phyloP scores from a whole-genome alignment of 2,888 invertebrate genomes.

The Alcis repandata region DNA sequence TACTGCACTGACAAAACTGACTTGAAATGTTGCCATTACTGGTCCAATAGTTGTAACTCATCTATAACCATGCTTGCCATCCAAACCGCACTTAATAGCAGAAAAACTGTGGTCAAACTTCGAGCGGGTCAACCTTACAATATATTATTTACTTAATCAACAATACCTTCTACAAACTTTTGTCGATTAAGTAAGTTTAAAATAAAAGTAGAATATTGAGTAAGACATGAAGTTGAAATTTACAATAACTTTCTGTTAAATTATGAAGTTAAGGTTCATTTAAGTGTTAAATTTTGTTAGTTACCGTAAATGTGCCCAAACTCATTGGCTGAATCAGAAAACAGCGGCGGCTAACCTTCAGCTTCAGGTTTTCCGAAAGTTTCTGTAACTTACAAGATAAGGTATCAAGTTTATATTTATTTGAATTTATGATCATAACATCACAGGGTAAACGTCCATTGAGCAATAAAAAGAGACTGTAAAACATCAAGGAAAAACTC shows the following conservation, averaged over 20 bases:
- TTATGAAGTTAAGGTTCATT: no score
- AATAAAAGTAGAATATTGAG: no score
- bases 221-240: no score
- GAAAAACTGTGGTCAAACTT: neutral
- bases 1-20: slow-evolving; percentile 45
- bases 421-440: slow-evolving; percentile 30
- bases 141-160: no score
- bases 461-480: slow-evolving; percentile 37
- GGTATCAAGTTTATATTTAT: slow-evolving; percentile 28
- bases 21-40: slow-evolving; percentile 37
- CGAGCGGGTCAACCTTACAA: no score
- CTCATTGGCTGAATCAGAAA: neutral
- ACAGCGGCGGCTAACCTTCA: slow-evolving; percentile 2
- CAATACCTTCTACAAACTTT: no score
- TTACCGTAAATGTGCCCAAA: no score
- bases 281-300: no score
- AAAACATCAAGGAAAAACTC: slow-evolving; percentile 39
- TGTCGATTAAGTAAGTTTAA: no score
- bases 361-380: slow-evolving; percentile 5
- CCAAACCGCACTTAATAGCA: neutral
- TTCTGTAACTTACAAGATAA: slow-evolving; percentile 13
- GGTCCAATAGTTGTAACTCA: slow-evolving; percentile 3
- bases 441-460: slow-evolving; percentile 30
- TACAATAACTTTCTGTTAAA: no score
- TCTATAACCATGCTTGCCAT: neutral